These are phyloP conservation scores for Brachionus sp. DNA, from an alignment of 1,140 invertebrate genomes.

Conservation along the genomic window DNA sequence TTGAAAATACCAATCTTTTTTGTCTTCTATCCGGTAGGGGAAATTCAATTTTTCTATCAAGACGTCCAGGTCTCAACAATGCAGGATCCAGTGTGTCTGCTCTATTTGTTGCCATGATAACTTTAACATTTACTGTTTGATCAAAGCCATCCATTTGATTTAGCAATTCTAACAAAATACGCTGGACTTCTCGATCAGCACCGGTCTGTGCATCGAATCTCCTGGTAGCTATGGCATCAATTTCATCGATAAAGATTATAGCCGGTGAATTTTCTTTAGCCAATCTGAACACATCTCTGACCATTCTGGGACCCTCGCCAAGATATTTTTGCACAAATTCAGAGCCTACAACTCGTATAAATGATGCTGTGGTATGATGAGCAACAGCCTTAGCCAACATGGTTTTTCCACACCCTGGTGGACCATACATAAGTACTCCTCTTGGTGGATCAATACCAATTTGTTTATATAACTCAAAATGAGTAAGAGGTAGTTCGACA, in stretches of 20 bases:
- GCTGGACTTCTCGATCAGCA: conserved; percentile 94
- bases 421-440: conserved; percentile 96
- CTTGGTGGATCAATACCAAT: conserved; percentile 84
- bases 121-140: conserved; percentile 98
- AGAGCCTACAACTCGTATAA: conserved; percentile 96
- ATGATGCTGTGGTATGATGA: conserved; percentile 89
- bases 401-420: conserved; percentile 89
- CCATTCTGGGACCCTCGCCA: conserved; percentile 97
- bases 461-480: conserved; percentile 98
- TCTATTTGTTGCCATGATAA: conserved; percentile 98
- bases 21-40: conserved; percentile 93
- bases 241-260: conserved; percentile 92
- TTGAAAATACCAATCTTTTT: conserved; percentile 94
- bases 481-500: conserved; percentile 92
- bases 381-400: conserved; percentile 99
- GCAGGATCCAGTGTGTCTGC: conserved; percentile 98
- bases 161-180: conserved; percentile 90
- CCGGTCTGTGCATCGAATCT: conserved; percentile 98
- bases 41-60: conserved; percentile 99
- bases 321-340: conserved; percentile 99
- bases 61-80: conserved; percentile 85
- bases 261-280: conserved; percentile 98
- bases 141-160: conserved; percentile 99
- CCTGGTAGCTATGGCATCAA: conserved; percentile 97
- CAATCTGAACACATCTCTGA: conserved; percentile 93